Evolutionary conservation across 2,888 invertebrate genomes (phyloP).

Genomic region (Drosophila rellima): DNA sequence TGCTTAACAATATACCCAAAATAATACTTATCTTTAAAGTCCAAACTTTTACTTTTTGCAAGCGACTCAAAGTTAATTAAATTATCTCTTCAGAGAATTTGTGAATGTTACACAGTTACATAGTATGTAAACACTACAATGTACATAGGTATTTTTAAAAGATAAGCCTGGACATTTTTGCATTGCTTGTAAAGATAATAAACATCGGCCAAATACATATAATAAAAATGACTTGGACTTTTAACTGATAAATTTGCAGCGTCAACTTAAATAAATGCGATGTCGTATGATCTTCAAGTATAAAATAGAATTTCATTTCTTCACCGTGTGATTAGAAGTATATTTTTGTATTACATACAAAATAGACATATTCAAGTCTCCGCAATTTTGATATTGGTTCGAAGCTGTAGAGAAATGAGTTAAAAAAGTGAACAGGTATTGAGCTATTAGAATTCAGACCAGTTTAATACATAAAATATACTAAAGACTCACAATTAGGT

Average conservation of each 20-base stretch:
- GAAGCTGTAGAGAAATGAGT: too few species aligned
- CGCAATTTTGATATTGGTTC: background rate
- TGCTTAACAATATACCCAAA: background rate
- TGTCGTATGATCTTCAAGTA: background rate
- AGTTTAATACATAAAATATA: background rate
- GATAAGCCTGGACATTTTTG: slow-evolving; percentile 13
- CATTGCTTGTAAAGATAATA: slow-evolving; percentile 10
- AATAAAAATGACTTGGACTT: slow-evolving; percentile 8
- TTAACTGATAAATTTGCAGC: background rate
- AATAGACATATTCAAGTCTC: background rate
- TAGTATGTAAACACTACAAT: background rate
- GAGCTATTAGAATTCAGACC: background rate
- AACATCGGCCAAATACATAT: background rate
- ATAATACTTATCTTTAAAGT: background rate
- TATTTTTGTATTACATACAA: background rate
- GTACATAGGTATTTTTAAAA: background rate
- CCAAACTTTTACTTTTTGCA: background rate
- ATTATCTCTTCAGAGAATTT: slow-evolving; percentile 1
- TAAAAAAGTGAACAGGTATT: background rate
- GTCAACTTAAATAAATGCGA: background rate
- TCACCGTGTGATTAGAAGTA: background rate
- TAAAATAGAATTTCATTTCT: background rate
- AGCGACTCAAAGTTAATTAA: background rate
- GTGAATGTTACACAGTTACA: slow-evolving; percentile 1
- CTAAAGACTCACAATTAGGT: background rate